Evolutionary conservation across 2,113 vertebrate species (phyloP), one percentile per base, ranked within the genome.

Genomic region (Chaetops frenatus): DNA sequence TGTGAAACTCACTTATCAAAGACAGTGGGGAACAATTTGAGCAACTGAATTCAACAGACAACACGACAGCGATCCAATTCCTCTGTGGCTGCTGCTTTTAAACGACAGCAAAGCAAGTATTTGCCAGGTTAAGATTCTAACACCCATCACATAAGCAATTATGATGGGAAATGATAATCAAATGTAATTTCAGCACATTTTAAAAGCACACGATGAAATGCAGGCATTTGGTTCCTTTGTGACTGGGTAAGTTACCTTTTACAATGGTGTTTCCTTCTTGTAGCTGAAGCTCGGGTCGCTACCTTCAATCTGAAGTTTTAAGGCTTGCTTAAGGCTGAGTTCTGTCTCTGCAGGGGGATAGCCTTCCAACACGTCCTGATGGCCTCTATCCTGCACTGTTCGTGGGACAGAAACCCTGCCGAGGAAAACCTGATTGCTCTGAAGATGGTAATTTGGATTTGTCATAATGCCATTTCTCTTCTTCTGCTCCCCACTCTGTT

Each of bases 231-330:
- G n/a, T 15, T 71, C 61, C 29, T 40, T 54, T 50, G 36, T 16
- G 48, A 76, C 61, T 7, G 20, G 57, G 5, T 1, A 35, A 8
- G 33, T 97, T 98, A 99, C 99, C 99, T 98, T 97, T 98, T 99
- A 99, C 88, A 99, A 98, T 1, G 99, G 99, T 7, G 99, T 99
- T 97, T 99, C 99, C 97, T 99, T 99, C 96, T 99, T 99, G 97
- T 99, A 99, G 98, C 98, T 99, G 96, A 99, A 99, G 82, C 98
- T 98, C 19, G 99, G 98, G 95, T 99, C 99, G 7, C 98, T 98
- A 89, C 98, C 98, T 96, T 99, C 99, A 71, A 99, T 98, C 96
- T 99, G 99, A 90, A 99, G 98, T 98, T 99, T 99, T 96, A 99
- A 98, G 97, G 99, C 99, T 98, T 99, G 99, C 98, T 99, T 99